Base-by-base conservation (phyloP, 1,140 invertebrate genomes). In the Megalonaias nervosa region DNA sequence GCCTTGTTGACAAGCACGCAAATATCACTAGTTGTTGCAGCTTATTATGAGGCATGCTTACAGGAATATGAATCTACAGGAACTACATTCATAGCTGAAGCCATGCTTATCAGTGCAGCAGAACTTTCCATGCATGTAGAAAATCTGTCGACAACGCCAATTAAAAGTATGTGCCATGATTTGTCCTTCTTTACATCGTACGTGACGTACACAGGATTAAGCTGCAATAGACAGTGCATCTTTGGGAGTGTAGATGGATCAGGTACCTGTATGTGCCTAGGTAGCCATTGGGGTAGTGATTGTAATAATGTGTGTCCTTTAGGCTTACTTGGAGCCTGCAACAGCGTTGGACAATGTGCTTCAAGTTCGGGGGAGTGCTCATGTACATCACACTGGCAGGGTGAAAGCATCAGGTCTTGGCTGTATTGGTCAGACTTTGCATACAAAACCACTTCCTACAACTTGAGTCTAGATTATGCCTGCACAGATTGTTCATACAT, bases 251-350 rank as follows among this genome's bases (percentile, higher is more conserved):
- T 78, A n/a, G 55, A 71, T 21, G 62, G 31, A 11, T 75, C 65
- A 48, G 26, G n/a, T 23, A 74, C 68, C 48, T 85, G 84, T 74
- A 58, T 75, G 16, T 85, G 84, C 69, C 71, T 60, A 23, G 70
- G 74, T 16, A 78, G 77, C 2, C 79, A 79, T 65, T 83, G 76
- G 74, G 84, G 84, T 21, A 23, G 15, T 38, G 17, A 59, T 0
- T 85, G 84, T 64, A 72, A 67, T 16, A 15, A 71, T 16, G 69
- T 78, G 16, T 85, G 84, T 72, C 81, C 82, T 38, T 61, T 74
- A 17, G 78, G 75, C 2, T 23, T 16, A 19, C 60, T 60, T 55
- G 81, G 78, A 19, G 64, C 77, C 2, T 85, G 84, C 62, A 79
- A 80, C 58, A 60, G 56, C 14, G 67, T 74, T 69, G 84, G 84